phyloP scores from a whole-genome alignment of 1,140 invertebrate genomes.

The Zaprionus davidi region DNA sequence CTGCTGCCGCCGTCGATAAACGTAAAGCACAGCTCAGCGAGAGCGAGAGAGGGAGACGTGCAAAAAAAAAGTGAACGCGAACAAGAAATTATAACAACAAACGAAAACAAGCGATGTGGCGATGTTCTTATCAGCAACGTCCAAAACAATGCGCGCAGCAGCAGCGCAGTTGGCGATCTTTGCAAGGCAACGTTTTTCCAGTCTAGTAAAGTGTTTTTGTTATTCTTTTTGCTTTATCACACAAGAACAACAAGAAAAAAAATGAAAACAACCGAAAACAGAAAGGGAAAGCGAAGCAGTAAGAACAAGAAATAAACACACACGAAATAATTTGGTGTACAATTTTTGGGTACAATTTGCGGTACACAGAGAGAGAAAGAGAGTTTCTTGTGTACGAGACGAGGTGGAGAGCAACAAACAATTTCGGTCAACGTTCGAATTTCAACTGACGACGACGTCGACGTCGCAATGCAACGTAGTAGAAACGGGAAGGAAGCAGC shows the following conservation, averaged over 20 bases:
- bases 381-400: too few species aligned
- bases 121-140: constrained; percentile 66
- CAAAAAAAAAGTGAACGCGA: constrained; percentile 29
- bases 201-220: constrained; percentile 1
- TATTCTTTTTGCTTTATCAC: constrained; percentile 37
- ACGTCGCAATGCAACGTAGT: constrained; percentile 64
- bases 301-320: neutral
- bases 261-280: constrained; percentile 15
- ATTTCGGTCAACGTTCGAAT: constrained; percentile 80
- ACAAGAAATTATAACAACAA: constrained; percentile 13
- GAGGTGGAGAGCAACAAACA: constrained; percentile 61
- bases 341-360: constrained; percentile 9
- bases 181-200: constrained; percentile 6
- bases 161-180: constrained; percentile 39
- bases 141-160: constrained; percentile 33
- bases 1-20: constrained; percentile 22
- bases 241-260: constrained; percentile 26
- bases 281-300: neutral
- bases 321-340: neutral
- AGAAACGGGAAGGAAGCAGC: constrained; percentile 68
- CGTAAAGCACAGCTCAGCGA: constrained; percentile 32
- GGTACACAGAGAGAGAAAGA: neutral
- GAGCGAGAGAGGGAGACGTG: constrained; percentile 15
- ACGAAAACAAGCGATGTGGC: constrained; percentile 26
- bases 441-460: constrained; percentile 65